phyloP scores from a whole-genome alignment of 2,113 vertebrate species.

The Aptenodytes forsteri region DNA sequence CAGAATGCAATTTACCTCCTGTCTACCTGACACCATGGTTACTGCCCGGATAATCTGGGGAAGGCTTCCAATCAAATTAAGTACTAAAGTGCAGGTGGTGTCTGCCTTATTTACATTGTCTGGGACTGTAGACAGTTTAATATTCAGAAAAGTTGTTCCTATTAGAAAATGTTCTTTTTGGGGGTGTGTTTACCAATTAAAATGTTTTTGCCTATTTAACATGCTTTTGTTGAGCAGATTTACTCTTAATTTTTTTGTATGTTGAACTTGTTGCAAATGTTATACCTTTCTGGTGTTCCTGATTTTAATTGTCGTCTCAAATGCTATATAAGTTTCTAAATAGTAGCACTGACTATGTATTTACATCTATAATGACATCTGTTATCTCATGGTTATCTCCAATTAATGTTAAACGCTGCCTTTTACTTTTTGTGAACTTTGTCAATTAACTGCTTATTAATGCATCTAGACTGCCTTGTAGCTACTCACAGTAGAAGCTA shows the following conservation, averaged over 20 bases:
- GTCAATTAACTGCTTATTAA: not conserved
- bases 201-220: not conserved
- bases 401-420: not conserved
- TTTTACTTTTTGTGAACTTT: not conserved
- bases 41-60: conserved; percentile 38
- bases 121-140: conserved; percentile 25
- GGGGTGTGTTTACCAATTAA: not conserved
- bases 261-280: not conserved
- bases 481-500: not conserved
- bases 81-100: conserved; percentile 35
- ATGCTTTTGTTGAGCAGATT: not conserved
- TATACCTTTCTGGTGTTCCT: not conserved
- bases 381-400: not conserved
- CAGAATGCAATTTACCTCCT: conserved; percentile 56
- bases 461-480: not conserved
- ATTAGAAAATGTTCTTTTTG: not conserved
- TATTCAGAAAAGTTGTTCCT: conserved; percentile 11
- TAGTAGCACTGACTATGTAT: not conserved
- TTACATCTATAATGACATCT: not conserved
- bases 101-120: conserved; percentile 53
- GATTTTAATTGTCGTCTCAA: not conserved
- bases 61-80: conserved; percentile 40
- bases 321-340: not conserved
- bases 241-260: not conserved
- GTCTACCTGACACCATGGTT: conserved; percentile 68